Conservation (phyloP, 2,113 vertebrate genomes). For the Cheilinus undulatus region DNA sequence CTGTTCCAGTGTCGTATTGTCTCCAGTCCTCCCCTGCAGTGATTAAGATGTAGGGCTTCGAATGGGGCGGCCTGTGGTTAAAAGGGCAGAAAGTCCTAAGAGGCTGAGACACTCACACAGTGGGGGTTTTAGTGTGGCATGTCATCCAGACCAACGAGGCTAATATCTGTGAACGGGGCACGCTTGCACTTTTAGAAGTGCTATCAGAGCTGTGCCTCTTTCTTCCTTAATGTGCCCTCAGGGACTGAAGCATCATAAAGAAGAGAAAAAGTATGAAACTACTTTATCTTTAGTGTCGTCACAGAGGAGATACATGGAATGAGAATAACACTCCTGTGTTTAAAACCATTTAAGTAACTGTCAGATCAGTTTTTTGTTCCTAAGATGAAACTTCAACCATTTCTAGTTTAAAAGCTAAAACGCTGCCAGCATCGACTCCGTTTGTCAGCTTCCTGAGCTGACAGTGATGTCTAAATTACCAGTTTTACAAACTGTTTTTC, state of each 20-base stretch:
- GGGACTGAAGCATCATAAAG: conserved; percentile 13
- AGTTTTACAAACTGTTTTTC: not conserved
- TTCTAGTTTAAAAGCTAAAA: not conserved
- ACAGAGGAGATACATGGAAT: not conserved
- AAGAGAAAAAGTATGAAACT: not conserved
- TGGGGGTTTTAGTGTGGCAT: conserved; percentile 71
- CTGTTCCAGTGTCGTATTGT: conserved; percentile 66
- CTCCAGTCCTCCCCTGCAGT: conserved; percentile 45
- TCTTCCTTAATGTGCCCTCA: conserved; percentile 56
- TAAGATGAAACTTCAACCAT: conserved; percentile 19
- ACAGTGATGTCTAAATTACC: conserved; percentile 17
- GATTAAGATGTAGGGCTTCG: conserved; percentile 62
- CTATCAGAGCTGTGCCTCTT: conserved; percentile 28
- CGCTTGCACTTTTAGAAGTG: conserved; percentile 56
- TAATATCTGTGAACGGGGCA: conserved; percentile 81
- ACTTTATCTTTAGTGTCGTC: not conserved
- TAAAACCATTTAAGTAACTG: not conserved
- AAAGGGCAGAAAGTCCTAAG: conserved; percentile 62
- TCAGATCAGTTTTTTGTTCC: not conserved
- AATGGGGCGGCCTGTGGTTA: conserved; percentile 53
- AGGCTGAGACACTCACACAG: conserved; percentile 65
- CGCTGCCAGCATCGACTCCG: not conserved
- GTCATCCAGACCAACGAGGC: conserved; percentile 76
- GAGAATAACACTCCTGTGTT: not conserved
- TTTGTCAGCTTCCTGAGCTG: not conserved